phyloP scores from a whole-genome alignment of 2,888 invertebrate species.

The Clostera curtula region DNA sequence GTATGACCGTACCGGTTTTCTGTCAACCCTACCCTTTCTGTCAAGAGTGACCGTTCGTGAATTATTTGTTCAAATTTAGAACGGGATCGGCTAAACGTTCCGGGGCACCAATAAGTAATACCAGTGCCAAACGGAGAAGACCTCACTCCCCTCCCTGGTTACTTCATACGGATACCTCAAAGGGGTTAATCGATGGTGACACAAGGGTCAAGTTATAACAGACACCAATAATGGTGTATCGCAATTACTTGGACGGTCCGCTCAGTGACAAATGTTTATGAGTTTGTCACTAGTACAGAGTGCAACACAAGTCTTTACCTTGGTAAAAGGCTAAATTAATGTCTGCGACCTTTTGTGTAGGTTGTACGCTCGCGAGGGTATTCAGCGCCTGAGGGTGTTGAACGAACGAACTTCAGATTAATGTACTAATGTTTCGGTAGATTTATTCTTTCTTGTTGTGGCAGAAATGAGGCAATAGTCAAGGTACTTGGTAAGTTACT shows the following conservation, averaged over 20 bases:
- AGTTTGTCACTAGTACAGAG: conserved; percentile 64
- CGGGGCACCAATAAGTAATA: conserved; percentile 71
- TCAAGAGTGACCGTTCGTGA: conserved; percentile 69
- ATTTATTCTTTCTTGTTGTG: conserved; percentile 24
- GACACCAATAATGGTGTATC: conserved; percentile 46
- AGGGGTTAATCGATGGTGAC: conserved; percentile 8
- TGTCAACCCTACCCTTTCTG: conserved; percentile 44
- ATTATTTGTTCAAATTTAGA: conserved; percentile 74
- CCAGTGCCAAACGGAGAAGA: conserved; percentile 27
- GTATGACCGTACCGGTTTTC: too few relatives aligned
- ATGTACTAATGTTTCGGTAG: conserved; percentile 26
- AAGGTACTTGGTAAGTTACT: too few relatives aligned
- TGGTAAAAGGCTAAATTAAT: background rate
- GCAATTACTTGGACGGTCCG: conserved; percentile 63
- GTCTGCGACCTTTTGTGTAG: background rate
- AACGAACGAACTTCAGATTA: conserved; percentile 39
- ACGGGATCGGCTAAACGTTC: conserved; percentile 70
- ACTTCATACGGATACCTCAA: background rate
- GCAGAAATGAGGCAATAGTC: conserved; percentile 5
- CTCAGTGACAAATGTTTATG: conserved; percentile 72
- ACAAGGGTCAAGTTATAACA: conserved; percentile 33
- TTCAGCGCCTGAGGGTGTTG: conserved; percentile 43
- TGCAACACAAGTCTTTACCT: background rate
- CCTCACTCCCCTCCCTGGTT: conserved; percentile 16
- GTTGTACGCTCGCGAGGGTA: conserved; percentile 28